Base-by-base conservation (phyloP, 2,888 invertebrate species). In the Prostheceraeus crozeri region DNA sequence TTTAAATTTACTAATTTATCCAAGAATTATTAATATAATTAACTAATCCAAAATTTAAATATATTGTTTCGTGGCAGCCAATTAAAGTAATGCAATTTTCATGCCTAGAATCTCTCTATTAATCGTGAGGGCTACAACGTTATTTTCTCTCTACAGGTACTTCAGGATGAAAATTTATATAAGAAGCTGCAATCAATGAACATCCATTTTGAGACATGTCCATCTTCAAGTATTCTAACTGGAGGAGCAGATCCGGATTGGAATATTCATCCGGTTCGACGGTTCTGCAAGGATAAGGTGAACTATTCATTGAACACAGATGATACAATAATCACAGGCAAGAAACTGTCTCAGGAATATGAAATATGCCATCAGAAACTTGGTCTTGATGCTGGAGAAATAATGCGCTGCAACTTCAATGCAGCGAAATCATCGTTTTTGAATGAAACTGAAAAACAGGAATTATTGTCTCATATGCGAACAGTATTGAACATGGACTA, bases 241-340 rank as follows among this genome's bases (percentile, higher is more conserved):
- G 80, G 80, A 11, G 73, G 80, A 1, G 77, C 80, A 4, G 64
- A 72, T 0, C 64, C 69, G 1, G 72, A 75, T 31, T 68, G 69
- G 54, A 58, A 65, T 10, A 69, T 72, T 30, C 80, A 80, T 69
- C 79, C 80, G 2, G 69, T 80, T 64, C 57, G 27, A 64, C 80
- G 80, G 63, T 81, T 81, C 72, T 79, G 79, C 2, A 71, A 77
- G 56, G 81, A 82, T 66, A 73, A 72, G 2, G 78, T 76, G 2
- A 81, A 80, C 69, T 81, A 80, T 63, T 81, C 81, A n/a, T 72
- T 82, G 51, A 81, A 76, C 67, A 78, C 80, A 3, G 82, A 82
- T 65, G 81, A 82, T 64, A 79, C 81, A 0, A 77, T 79, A 1
- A 69, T 81, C 27, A 79, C 80, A 14, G 78, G 76, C 40, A 76